A percentile compares a stretch with the other conserved stretches of the same genome.
phyloP scores from a whole-genome alignment of 64 coral and sea anemone species.

The Cladopsammia gracilis region DNA sequence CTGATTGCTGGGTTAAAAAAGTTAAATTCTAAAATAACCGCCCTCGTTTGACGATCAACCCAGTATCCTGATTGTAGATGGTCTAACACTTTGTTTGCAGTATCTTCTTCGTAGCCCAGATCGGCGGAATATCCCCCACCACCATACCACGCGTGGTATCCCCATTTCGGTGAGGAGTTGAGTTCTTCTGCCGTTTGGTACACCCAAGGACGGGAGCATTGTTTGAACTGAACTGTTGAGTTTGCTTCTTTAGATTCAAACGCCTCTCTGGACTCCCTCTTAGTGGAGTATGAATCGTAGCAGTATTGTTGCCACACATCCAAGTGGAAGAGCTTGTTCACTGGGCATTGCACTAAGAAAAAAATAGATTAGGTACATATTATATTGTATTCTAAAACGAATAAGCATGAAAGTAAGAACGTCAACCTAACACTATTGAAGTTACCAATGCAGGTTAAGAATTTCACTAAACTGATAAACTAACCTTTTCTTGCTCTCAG shows the following conservation, averaged over 20 bases:
- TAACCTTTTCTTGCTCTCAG: background rate
- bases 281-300: background rate
- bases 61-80: background rate
- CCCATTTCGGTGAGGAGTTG: background rate
- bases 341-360: background rate
- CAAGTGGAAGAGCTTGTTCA: background rate
- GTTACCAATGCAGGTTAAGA: no score
- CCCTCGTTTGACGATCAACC: background rate
- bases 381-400: no score
- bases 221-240: background rate
- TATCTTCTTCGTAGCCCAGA: background rate
- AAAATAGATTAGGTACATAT: background rate
- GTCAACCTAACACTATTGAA: no score
- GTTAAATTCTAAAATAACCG: background rate
- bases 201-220: background rate
- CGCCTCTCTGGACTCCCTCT: background rate
- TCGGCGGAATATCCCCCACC: background rate
- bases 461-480: no score
- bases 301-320: background rate
- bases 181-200: background rate
- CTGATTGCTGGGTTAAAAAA: background rate
- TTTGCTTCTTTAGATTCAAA: background rate
- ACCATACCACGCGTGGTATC: background rate
- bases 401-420: background rate
- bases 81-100: background rate